These are phyloP conservation scores for Stigmatopora nigra DNA, from an alignment of 2,113 vertebrate genomes.

Conservation along the genomic window DNA sequence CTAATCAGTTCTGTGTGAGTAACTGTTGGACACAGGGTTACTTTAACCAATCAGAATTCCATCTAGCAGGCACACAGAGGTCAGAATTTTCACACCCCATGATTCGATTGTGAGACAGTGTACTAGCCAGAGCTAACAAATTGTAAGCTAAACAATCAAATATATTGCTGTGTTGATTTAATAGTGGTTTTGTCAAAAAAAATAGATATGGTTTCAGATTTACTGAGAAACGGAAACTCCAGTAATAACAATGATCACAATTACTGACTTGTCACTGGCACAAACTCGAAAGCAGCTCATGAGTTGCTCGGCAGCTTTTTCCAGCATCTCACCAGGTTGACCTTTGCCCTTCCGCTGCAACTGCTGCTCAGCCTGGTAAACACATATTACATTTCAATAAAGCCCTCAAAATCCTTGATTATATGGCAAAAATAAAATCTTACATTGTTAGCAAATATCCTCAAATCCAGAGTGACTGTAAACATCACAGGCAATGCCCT, in stretches of 20 bases:
- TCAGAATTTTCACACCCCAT: too few relatives aligned
- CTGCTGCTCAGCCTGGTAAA: conserved; percentile 87
- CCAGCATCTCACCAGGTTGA: conserved; percentile 89
- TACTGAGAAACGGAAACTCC: neutral
- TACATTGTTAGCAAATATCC: conserved; percentile 93
- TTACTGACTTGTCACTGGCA: conserved; percentile 89
- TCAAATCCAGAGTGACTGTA: conserved; percentile 86
- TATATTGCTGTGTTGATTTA: too few relatives aligned
- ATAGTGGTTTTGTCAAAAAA: too few relatives aligned
- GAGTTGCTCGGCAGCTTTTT: conserved; percentile 90
- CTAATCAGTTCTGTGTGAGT: too few relatives aligned
- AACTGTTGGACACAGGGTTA: too few relatives aligned
- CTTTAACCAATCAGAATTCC: too few relatives aligned
- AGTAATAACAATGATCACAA: conserved; percentile 5
- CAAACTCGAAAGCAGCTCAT: conserved; percentile 97
- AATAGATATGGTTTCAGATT: too few relatives aligned
- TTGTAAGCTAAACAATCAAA: too few relatives aligned
- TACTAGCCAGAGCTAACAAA: too few relatives aligned
- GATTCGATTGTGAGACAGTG: too few relatives aligned
- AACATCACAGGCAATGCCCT: conserved; percentile 96
- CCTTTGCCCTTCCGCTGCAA: conserved; percentile 85
- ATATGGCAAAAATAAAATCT: conserved; percentile 52
- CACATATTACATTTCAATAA: neutral
- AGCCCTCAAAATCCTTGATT: too few relatives aligned
- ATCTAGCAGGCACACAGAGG: too few relatives aligned